Evolutionary conservation across 2,797 vertebrate genomes (phyloP), one percentile per base, ranked within the genome.

Genomic region (Sebastes umbrosus): DNA sequence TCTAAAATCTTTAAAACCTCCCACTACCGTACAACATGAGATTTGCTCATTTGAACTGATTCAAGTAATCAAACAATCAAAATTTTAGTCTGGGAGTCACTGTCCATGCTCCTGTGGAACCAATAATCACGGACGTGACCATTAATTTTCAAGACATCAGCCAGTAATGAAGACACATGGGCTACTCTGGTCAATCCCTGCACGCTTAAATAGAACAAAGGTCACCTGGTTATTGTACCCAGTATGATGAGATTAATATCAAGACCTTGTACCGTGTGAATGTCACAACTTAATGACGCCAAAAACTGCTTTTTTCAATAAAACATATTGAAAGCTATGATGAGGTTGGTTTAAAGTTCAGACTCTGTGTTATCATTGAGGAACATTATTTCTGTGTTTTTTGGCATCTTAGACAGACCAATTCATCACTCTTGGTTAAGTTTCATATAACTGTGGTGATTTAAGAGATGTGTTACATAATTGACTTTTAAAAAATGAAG

Each of bases 161-260:
- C 29, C 27, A 27, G 39, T 78, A 83, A 88, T 85, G 75, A 84
- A 82, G 85, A 88, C 60, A 80, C 43, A 86, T 22, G 3, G 67
- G 50, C 55, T 66, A 25, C 64, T 80, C 13, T n/a, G 31, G 54
- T 74, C 24, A 12, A 34, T 70, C 57, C 54, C 22, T 70, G 46
- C 73, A 46, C 64, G 14, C 43, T 75, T 58, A 39, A 76, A 73
- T 25, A 31, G 69, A 88, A 88, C 31, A 85, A 85, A 88, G 72
- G 75, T 78, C 76, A 65, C 8, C 32, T 43, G 62, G 59, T 81
- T 63, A 81, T 71, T 65, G 27, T 32, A 59, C 8, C 3, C 50
- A 25, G 20, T 27, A 69, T 57, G 71, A 86, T 71, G 22, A 72
- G 20, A 88, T 89, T 80, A 75, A 76, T 84, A 83, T 73, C 16